Evolutionary conservation across 1,140 invertebrate genomes (phyloP), one percentile per base, ranked within the genome.

Genomic region (Drosophila orosa): DNA sequence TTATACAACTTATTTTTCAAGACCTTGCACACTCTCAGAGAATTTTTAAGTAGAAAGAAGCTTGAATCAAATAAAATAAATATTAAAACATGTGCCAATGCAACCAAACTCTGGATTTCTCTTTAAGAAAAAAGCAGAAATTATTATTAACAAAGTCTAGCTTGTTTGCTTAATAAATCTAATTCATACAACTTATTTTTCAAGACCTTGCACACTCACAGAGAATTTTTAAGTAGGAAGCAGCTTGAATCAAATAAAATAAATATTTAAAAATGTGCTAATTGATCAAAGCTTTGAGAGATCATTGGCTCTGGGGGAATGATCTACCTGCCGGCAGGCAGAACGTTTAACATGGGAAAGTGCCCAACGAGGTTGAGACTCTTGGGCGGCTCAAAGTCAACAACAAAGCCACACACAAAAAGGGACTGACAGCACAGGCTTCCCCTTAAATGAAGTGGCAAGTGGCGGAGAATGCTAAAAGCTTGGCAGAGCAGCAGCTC

Each of bases 391-490:
- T 33, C 13, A 10, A 61, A 54, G 67, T 72, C 67, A 73, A 73
- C 67, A 73, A 73, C 69, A 73, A 68, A 54, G 17, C 44, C 35
- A 68, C 61, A 40, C 29, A 35, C 52, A 66, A 54, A 66, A 66
- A 54, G 25, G 61, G 45, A 9, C 22, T 27, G 35, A 42, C 45
- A 62, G 27, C 19, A 7, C 55, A 12, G 31, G 15, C 60, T 71
- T 44, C 39, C n/a, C 42, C 37, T 4, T 5, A 60, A 55, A 50
- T 74, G 68, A 78, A 84, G 82, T 74, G 65, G 35, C 35, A 45
- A 83, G 56, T 33, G 47, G 47, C 37, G 52, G 52, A 71, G 61
- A 85, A 86, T 42, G 57, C 57, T 56, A 74, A 85, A 85, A 74
- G 50, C 61, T 76, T 75, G 68, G 63, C 62, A 50, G n/a, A 65